These are phyloP conservation scores for Pterophyllum scalare DNA, from an alignment of 2,113 vertebrate species.

Conservation along the genomic window DNA sequence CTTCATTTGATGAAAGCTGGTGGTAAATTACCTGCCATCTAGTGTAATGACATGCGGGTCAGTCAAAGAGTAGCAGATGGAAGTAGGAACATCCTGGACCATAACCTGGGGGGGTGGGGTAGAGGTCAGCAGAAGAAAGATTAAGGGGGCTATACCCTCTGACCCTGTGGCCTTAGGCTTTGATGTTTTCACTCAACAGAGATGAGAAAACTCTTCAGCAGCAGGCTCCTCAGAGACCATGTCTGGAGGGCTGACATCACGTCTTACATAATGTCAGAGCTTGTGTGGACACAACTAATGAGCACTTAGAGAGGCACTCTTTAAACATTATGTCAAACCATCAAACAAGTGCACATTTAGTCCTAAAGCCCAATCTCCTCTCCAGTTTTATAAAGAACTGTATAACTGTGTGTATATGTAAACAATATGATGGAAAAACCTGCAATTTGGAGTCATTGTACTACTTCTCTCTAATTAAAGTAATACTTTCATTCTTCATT, in stretches of 20 bases:
- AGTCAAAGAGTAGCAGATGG: constrained; percentile 83
- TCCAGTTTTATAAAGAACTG: not conserved
- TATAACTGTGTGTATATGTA: constrained; percentile 36
- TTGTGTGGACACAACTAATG: constrained; percentile 20
- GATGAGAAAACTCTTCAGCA: constrained; percentile 23
- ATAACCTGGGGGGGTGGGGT: constrained; percentile 75
- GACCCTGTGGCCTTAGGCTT: constrained; percentile 39
- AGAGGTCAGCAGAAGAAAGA: constrained; percentile 40
- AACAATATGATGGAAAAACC: constrained; percentile 25
- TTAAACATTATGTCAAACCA: constrained; percentile 23
- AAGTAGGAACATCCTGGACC: constrained; percentile 84
- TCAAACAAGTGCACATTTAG: constrained; percentile 10
- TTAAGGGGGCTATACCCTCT: not conserved
- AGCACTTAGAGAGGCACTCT: not conserved
- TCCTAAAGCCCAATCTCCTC: not conserved
- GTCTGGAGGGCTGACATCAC: constrained; percentile 42
- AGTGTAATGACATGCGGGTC: constrained; percentile 85
- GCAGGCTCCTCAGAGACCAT: constrained; percentile 8
- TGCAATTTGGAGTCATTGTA: constrained; percentile 10
- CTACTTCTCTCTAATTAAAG: constrained; percentile 19
- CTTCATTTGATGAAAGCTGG: not conserved
- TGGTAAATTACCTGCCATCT: constrained; percentile 82
- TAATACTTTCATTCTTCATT: not conserved
- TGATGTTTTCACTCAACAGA: constrained; percentile 58
- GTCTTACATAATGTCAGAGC: constrained; percentile 24